Base-by-base conservation (phyloP, 2,113 vertebrate genomes). In the Hylia prasina region DNA sequence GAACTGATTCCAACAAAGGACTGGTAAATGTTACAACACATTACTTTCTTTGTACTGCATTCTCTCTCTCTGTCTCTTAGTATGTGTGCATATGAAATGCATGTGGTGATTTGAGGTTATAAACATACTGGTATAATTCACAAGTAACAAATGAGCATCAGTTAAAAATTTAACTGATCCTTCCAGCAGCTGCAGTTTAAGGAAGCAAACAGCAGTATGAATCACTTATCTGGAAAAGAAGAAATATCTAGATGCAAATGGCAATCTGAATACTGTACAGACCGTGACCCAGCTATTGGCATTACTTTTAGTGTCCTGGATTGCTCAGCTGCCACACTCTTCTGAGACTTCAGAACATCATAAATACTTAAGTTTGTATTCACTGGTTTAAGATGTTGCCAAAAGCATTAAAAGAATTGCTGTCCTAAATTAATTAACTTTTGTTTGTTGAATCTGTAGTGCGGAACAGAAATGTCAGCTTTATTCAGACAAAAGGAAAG, bases 401-500 rank as follows among this genome's bases (percentile, higher is more conserved):
- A 96, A 96, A 81, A 87, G 72, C 90, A 68, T 77, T 89, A 73
- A 83, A 81, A 86, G 47, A 93, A 71, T 88, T 66, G n/a, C 76
- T 92, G 44, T 48, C 82, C 85, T 83, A 86, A 77, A 96, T 97
- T 87, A 96, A 93, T 95, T 97, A 94, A 83, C 76, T 90, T 81
- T 80, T 96, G 83, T 96, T 78, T 79, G 78, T 96, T 78, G 58
- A 73, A 60, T 94, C 19, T 77, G 53, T 95, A 96, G 69, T 47
- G 31, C 72, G 81, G 82, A 93, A 94, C 81, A 85, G 83, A 97
- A 97, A 96, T 97, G 96, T 95, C 95, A 95, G 83, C 61, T 91
- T 96, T 92, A 85, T 80, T 93, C 95, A 96, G 84, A 96, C 79
- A 96, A 82, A 96, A 95, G 77, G 92, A 63, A 97, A 90, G 90